Base-by-base conservation (phyloP, 2,888 invertebrate species). In the Campoplex nolae region DNA sequence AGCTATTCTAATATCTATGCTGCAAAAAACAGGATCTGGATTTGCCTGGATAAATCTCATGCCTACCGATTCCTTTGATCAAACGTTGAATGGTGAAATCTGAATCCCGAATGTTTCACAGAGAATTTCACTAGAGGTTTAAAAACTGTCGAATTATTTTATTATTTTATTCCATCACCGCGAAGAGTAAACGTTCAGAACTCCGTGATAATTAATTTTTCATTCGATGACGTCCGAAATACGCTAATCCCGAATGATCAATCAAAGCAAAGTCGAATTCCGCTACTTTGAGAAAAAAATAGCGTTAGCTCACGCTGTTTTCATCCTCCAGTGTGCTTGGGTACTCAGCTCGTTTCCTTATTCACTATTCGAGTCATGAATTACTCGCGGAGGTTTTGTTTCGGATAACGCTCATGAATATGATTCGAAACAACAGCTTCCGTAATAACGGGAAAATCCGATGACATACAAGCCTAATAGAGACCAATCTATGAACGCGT, bases 391-490 rank as follows among this genome's bases (percentile, higher is more conserved):
- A 51, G 51, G 51, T 51, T 18, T 51, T 51, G 51, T 51, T 51
- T n/a, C 51, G n/a, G 18, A 16, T 51, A 3, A 51, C 18, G 18
- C n/a, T 62, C 28, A 18, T n/a, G 32, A 42, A 70, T 32, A 56
- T 56, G 56, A 79, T 7, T 70, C 9, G 16, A 70, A 18, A 68
- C 48, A 62, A 28, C 23, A 45, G 18, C 23, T 2, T 3, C 9
- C 18, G n/a, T 28, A 28, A 76, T 83, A 83, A 56, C 51, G 70
- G 76, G 70, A 83, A 70, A 71, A 70, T 76, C 38, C 76, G 28
- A 76, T 76, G 83, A 83, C 76, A 83, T 58, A 70, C 48, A 11
- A 70, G 58, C n/a, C 42, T 28, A 79, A 79, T 77, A 77, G 51
- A 77, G 23, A 35, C 38, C 13, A 28, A 77, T 77, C 75, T 48